phyloP scores from a whole-genome alignment of 2,888 invertebrate species.

The Scaptomyza caliginosa region DNA sequence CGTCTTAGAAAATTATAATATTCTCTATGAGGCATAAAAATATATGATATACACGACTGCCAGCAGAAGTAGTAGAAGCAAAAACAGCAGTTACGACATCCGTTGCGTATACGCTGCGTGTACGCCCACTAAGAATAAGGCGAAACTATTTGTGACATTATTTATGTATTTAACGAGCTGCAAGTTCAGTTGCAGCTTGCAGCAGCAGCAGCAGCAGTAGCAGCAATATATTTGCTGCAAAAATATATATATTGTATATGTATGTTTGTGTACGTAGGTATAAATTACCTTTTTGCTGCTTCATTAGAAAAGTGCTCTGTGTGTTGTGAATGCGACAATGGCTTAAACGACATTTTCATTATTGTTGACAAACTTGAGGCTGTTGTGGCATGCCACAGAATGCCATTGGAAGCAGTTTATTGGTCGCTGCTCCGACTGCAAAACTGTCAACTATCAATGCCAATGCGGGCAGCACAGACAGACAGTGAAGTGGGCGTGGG shows the following conservation, averaged over 20 bases:
- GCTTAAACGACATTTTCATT: slow-evolving; percentile 58
- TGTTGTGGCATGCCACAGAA: slow-evolving; percentile 61
- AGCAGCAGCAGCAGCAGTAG: not conserved
- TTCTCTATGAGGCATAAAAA: not conserved
- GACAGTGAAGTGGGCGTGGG: slow-evolving; percentile 12
- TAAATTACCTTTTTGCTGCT: slow-evolving; percentile 60
- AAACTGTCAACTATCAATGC: slow-evolving; percentile 68
- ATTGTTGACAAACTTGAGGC: slow-evolving; percentile 73
- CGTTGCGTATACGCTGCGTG: slow-evolving; percentile 29
- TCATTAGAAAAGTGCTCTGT: slow-evolving; percentile 65
- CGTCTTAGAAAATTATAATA: not conserved
- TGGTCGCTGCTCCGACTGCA: slow-evolving; percentile 36
- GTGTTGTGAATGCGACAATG: slow-evolving; percentile 44
- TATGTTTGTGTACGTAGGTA: slow-evolving; percentile 1
- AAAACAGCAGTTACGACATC: not conserved
- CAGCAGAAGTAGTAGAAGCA: not conserved
- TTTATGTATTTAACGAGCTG: slow-evolving; percentile 53
- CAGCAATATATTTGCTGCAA: slow-evolving; percentile 17
- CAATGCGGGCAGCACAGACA: slow-evolving; percentile 53
- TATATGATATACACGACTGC: not conserved
- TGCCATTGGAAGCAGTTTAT: slow-evolving; percentile 46
- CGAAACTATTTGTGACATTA: slow-evolving; percentile 19
- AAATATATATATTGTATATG: not conserved
- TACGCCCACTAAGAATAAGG: not conserved
- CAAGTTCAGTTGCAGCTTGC: slow-evolving; percentile 27